Evolutionary conservation across 2,797 vertebrate species (phyloP).

Genomic region (Tragelaphus eurycerus): DNA sequence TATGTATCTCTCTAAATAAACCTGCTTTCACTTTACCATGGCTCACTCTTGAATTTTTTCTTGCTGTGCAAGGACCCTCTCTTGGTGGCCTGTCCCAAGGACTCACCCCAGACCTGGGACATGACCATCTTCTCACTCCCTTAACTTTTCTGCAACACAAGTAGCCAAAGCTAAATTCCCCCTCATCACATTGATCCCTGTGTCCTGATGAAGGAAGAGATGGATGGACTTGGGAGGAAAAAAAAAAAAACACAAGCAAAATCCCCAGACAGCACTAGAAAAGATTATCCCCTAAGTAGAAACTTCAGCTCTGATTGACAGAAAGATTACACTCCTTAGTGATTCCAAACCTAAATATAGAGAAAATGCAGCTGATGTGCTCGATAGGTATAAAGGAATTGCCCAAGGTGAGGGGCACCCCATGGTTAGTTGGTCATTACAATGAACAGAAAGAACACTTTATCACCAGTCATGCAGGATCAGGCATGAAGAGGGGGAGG

Average conservation of each 20-base stretch:
- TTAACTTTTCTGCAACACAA: not conserved
- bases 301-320: conserved; percentile 21
- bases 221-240: not conserved
- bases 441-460: not conserved
- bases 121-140: not conserved
- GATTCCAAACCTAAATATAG: conserved; percentile 28
- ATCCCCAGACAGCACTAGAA: not conserved
- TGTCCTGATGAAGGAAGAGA: not conserved
- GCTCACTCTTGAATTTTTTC: not conserved
- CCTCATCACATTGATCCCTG: not conserved
- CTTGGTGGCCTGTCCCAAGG: not conserved
- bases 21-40: not conserved
- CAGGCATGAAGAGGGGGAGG: not conserved
- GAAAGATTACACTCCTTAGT: not conserved
- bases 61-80: not conserved
- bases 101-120: not conserved
- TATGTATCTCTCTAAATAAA: not conserved
- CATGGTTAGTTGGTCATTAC: not conserved
- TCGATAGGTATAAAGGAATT: not conserved
- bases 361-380: not conserved
- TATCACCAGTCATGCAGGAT: not conserved
- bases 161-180: not conserved
- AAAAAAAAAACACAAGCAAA: not conserved
- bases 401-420: not conserved
- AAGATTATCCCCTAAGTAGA: not conserved